A percentile compares a stretch with the other conserved stretches of the same genome.
Evolutionary conservation across 2,888 invertebrate species (phyloP).

Genomic region (Pyrgus malvae): DNA sequence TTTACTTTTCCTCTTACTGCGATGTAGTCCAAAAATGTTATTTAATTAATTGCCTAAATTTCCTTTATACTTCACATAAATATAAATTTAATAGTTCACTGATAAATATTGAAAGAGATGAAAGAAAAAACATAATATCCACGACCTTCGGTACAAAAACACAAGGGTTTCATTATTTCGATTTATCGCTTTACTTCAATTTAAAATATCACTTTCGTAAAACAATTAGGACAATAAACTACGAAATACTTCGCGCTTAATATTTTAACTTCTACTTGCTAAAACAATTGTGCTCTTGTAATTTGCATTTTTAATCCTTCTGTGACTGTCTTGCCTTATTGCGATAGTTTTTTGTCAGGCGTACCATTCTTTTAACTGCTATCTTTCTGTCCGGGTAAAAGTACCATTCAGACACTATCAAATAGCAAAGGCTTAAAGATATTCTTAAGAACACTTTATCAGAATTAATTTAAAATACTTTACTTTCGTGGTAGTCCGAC

Average conservation of each 20-base stretch:
- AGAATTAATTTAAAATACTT: neutral
- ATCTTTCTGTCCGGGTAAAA: neutral
- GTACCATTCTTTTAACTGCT: slow-evolving; percentile 4
- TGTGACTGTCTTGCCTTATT: slow-evolving; percentile 10
- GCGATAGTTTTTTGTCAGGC: slow-evolving; percentile 7
- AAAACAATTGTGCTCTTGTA: slow-evolving; percentile 12
- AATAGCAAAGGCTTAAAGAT: neutral
- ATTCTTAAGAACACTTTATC: neutral
- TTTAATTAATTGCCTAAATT: too few relatives aligned
- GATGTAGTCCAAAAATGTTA: too few relatives aligned
- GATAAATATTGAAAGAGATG: too few relatives aligned
- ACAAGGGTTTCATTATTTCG: too few relatives aligned
- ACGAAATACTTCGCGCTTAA: slow-evolving; percentile 4
- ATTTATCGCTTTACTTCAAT: too few relatives aligned
- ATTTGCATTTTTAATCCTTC: slow-evolving; percentile 20
- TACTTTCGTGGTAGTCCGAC: neutral
- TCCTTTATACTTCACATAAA: too few relatives aligned
- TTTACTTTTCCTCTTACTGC: too few relatives aligned
- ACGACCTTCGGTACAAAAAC: too few relatives aligned
- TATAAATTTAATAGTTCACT: too few relatives aligned
- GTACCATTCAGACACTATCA: neutral
- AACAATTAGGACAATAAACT: too few relatives aligned
- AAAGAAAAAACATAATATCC: too few relatives aligned
- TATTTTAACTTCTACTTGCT: slow-evolving; percentile 3
- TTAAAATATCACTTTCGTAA: too few relatives aligned